Conservation (phyloP, 2,888 invertebrate species). For the Penaeus monodon region DNA sequence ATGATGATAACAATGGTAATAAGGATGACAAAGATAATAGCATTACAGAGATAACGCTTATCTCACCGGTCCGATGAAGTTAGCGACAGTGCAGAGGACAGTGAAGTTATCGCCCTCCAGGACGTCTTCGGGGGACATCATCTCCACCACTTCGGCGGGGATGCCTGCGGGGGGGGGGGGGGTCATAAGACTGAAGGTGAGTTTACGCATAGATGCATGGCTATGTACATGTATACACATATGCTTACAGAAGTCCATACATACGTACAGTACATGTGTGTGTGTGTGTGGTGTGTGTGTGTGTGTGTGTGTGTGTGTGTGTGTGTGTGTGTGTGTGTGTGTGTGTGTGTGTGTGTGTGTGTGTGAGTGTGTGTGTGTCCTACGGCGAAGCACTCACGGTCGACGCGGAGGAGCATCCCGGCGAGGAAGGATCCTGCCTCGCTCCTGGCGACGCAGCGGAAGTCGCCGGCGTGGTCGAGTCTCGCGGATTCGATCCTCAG, state of each 20-base stretch:
- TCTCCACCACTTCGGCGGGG: conserved; percentile 40
- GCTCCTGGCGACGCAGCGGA: conserved; percentile 46
- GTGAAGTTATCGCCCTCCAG: conserved; percentile 56
- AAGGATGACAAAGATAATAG: too few species aligned
- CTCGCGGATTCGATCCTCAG: conserved; percentile 14
- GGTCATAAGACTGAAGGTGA: background rate
- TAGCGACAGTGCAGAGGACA: conserved; percentile 52
- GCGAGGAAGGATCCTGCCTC: conserved; percentile 48
- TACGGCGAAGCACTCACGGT: conserved; percentile 18
- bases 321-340: too few species aligned
- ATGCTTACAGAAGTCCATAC: background rate
- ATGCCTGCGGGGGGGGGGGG: conserved; percentile 7
- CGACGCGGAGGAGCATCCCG: conserved; percentile 19
- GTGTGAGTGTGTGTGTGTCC: too few species aligned
- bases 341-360: too few species aligned
- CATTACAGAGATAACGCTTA: too few species aligned
- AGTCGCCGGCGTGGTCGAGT: conserved; percentile 25
- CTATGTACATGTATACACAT: background rate
- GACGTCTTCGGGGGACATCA: conserved; percentile 49
- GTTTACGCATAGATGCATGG: background rate
- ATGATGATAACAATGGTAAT: too few species aligned
- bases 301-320: too few species aligned
- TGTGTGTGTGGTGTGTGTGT: background rate
- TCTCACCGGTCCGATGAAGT: conserved; percentile 61
- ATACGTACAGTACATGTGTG: too few species aligned